phyloP scores from a whole-genome alignment of 2,113 vertebrate genomes.

The Motacilla alba region DNA sequence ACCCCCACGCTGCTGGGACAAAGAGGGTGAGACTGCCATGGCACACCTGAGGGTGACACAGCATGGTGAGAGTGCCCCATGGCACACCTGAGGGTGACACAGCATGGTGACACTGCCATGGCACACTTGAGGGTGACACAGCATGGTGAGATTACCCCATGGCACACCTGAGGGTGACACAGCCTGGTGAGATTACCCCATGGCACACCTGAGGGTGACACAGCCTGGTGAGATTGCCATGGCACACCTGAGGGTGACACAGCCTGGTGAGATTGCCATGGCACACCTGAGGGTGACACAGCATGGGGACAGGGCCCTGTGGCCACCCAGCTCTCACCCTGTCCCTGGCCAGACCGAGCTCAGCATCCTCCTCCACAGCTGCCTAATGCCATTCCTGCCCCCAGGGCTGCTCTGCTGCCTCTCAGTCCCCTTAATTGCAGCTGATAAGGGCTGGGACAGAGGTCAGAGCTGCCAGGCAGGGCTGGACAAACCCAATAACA shows the following conservation, averaged over 20 bases:
- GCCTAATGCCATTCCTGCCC: constrained; percentile 2
- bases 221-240: rapidly evolving
- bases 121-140: neutral
- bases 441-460: constrained; percentile 14
- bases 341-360: neutral
- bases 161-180: neutral
- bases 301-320: neutral
- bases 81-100: neutral
- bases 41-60: neutral
- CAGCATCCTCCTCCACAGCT: neutral
- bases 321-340: neutral
- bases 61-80: rapidly evolving
- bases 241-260: neutral
- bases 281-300: neutral
- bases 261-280: neutral
- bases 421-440: neutral
- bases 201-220: neutral
- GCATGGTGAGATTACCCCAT: rapidly evolving
- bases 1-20: rapidly evolving
- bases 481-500: constrained; percentile 29
- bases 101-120: rapidly evolving
- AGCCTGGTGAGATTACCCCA: rapidly evolving
- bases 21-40: rapidly evolving
- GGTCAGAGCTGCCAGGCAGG: neutral
- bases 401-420: neutral